A percentile compares a stretch with the other conserved stretches of the same genome.
Conservation (phyloP, 2,113 vertebrate genomes). For the Hyperopisus bebe region DNA sequence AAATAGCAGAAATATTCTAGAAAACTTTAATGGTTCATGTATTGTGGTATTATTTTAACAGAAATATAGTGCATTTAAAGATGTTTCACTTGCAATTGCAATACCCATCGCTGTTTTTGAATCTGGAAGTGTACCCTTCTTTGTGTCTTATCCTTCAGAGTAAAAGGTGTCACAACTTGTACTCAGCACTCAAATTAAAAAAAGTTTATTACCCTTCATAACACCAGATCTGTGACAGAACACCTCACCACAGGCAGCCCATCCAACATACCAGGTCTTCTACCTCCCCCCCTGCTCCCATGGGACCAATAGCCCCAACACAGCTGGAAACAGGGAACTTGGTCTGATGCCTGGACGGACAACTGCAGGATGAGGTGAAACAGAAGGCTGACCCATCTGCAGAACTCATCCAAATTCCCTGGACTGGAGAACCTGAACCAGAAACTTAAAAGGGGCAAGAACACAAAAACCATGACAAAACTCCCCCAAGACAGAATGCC, state of each 20-base stretch:
- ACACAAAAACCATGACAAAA: background rate
- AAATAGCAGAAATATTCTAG: background rate
- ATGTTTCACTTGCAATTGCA: background rate
- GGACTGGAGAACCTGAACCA: background rate
- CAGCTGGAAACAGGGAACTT: background rate
- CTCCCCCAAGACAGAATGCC: background rate
- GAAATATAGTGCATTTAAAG: background rate
- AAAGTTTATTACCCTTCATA: background rate
- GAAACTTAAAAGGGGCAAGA: background rate
- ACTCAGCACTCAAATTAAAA: background rate
- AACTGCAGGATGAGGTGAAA: background rate
- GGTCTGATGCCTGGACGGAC: background rate
- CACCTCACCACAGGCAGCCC: background rate
- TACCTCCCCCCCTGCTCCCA: background rate
- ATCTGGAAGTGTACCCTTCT: background rate
- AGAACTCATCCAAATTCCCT: too few relatives aligned
- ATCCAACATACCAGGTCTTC: background rate
- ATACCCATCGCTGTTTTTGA: background rate
- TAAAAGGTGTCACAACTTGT: background rate
- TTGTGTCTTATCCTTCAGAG: background rate
- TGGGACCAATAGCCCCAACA: background rate
- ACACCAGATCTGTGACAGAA: background rate
- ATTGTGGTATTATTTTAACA: background rate
- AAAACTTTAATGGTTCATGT: background rate
- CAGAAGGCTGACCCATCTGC: background rate